Percentiles rank a stretch among this genome's conserved stretches.
Evolutionary conservation across 2,113 vertebrate species (phyloP).

Genomic region (Coptodon bakossiorum): DNA sequence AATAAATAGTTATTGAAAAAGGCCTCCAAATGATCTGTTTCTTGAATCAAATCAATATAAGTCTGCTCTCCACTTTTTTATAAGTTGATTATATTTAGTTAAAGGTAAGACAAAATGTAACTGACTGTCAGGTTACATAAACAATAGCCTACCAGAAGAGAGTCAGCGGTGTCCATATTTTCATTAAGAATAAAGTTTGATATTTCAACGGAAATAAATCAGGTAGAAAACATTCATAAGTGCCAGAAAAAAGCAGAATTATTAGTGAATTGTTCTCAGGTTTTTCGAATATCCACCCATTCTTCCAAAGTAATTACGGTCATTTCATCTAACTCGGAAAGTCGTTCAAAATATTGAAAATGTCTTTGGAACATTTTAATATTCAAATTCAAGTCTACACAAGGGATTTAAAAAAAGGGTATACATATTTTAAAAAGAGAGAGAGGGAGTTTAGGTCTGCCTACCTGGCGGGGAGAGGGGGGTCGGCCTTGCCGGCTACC

Average conservation of each 20-base stretch:
- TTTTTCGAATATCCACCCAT: neutral
- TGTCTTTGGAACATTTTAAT: neutral
- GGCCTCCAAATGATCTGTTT: neutral
- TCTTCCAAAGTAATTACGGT: neutral
- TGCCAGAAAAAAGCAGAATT: neutral
- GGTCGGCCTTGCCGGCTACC: slow-evolving; percentile 96
- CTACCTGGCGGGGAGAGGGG: slow-evolving; percentile 92
- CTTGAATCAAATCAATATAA: neutral
- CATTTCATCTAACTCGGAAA: neutral
- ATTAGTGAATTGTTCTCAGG: accelerated
- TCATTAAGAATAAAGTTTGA: neutral
- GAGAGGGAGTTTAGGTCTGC: accelerated
- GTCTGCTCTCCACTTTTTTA: neutral
- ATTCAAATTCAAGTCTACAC: neutral
- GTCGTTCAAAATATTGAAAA: neutral
- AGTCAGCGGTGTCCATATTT: neutral
- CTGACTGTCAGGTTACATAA: neutral
- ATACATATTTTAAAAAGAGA: neutral
- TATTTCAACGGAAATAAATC: neutral
- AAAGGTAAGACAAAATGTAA: neutral
- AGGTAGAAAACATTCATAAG: accelerated
- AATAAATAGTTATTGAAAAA: neutral
- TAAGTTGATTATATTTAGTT: neutral
- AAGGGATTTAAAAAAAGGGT: neutral
- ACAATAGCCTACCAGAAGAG: neutral